These are phyloP conservation scores for Ptychochromis oligacanthus DNA, from an alignment of 2,113 vertebrate species.

Conservation along the genomic window DNA sequence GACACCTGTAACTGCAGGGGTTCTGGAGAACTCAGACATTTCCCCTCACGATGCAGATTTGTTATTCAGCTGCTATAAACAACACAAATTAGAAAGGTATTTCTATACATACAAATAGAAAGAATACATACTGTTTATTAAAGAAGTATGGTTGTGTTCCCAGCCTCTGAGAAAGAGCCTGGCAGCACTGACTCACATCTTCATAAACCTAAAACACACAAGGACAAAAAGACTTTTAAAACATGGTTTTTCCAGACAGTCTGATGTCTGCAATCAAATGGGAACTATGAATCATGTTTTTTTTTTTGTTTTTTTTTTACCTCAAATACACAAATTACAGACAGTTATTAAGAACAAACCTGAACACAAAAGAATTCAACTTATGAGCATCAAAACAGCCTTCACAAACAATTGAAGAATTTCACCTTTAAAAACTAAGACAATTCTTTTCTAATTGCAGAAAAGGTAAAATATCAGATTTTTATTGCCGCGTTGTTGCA, in stretches of 20 bases:
- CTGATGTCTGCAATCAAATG: neutral
- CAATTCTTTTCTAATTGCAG: accelerated
- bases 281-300: too few relatives aligned
- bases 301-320: neutral
- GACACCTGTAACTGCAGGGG: accelerated
- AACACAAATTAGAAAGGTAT: neutral
- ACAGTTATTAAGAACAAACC: too few relatives aligned
- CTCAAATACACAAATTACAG: neutral
- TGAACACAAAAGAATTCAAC: neutral
- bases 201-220: conserved; percentile 88
- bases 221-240: neutral
- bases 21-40: neutral
- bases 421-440: neutral
- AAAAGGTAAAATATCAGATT: neutral
- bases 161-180: conserved; percentile 93
- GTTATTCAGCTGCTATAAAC: neutral
- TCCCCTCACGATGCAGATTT: neutral
- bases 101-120: neutral
- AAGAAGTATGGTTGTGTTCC: conserved; percentile 95
- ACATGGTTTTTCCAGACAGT: neutral
- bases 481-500: neutral
- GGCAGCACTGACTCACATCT: conserved; percentile 94
- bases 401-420: neutral
- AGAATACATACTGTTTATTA: conserved; percentile 90
- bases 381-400: neutral